A percentile compares a stretch with the other conserved stretches of the same genome.
Conservation (phyloP, 2,888 invertebrate genomes). For the Venusia cambrica region DNA sequence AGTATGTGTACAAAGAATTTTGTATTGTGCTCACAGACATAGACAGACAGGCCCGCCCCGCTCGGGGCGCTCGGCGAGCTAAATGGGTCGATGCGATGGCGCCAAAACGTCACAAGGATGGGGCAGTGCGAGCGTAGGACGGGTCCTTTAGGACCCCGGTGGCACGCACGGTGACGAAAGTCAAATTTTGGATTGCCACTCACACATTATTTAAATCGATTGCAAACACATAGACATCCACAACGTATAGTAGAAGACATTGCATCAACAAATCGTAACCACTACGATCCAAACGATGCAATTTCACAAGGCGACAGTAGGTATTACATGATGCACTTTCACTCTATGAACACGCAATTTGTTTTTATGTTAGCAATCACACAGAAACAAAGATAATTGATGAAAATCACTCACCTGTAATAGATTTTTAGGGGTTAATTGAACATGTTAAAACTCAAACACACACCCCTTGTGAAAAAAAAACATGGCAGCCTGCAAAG, state of each 20-base stretch:
- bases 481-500: constrained; percentile 87
- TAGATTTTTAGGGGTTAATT: constrained; percentile 69
- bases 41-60: constrained; percentile 62
- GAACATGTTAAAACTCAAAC: constrained; percentile 74
- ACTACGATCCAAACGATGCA: constrained; percentile 56
- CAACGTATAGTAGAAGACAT: constrained; percentile 39
- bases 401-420: constrained; percentile 64
- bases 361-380: constrained; percentile 56
- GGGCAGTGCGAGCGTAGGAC: constrained; percentile 50
- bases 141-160: constrained; percentile 36
- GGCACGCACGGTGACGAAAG: too few species aligned
- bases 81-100: constrained; percentile 81
- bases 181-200: constrained; percentile 31
- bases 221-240: constrained; percentile 40
- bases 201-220: constrained; percentile 29
- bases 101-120: constrained; percentile 69
- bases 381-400: constrained; percentile 40
- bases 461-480: constrained; percentile 85
- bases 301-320: constrained; percentile 77
- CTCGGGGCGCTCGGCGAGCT: too few species aligned
- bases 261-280: constrained; percentile 51
- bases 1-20: constrained; percentile 51
- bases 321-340: constrained; percentile 81
- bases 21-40: constrained; percentile 46
- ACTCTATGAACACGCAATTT: constrained; percentile 60